Conservation (phyloP, 2,888 invertebrate genomes). For the Odontocolon sp. region DNA sequence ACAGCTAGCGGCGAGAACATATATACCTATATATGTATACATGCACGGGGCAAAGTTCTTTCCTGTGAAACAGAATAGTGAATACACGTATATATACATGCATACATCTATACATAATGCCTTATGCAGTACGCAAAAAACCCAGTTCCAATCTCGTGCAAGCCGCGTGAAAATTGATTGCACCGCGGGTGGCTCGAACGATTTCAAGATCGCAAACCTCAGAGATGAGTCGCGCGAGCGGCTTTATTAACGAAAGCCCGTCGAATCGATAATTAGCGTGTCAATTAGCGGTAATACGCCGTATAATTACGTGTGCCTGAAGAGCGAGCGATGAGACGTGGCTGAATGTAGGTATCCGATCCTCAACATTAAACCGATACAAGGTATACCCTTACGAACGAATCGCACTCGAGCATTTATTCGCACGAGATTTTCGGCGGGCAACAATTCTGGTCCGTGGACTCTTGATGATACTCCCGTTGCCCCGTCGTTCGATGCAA, state of each 20-base stretch:
- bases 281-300: slow-evolving; percentile 77
- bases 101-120: background rate
- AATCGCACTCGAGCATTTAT: no score
- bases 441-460: background rate
- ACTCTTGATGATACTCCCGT: slow-evolving; percentile 27
- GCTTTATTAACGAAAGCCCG: slow-evolving; percentile 68
- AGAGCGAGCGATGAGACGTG: slow-evolving; percentile 24
- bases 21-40: background rate
- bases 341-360: slow-evolving; percentile 2
- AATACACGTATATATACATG: background rate
- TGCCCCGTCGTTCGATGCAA: slow-evolving; percentile 54
- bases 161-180: slow-evolving; percentile 72
- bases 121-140: slow-evolving; percentile 54
- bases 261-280: slow-evolving; percentile 77
- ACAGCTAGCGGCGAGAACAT: background rate
- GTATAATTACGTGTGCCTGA: slow-evolving; percentile 71
- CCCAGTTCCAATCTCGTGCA: slow-evolving; percentile 65
- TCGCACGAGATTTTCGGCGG: slow-evolving; percentile 34
- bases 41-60: background rate
- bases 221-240: slow-evolving; percentile 41
- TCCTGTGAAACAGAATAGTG: slow-evolving; percentile 7
- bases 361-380: background rate
- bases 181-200: slow-evolving; percentile 66
- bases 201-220: slow-evolving; percentile 21
- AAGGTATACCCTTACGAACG: slow-evolving; percentile 6